Conservation (phyloP, 2,797 vertebrate genomes). For the Telmatherina bonti region DNA sequence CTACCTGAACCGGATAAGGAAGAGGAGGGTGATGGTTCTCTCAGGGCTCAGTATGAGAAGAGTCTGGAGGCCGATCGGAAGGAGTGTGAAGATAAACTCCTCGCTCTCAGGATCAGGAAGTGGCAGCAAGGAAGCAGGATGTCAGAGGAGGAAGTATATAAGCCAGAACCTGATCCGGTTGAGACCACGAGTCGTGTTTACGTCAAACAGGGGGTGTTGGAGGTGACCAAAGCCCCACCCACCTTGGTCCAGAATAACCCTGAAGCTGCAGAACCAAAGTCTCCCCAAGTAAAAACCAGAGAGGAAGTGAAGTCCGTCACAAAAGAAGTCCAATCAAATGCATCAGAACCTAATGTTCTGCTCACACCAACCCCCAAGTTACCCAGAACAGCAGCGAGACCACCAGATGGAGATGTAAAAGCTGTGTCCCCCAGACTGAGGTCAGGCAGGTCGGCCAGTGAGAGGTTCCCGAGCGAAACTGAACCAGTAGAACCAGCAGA, state of each 20-base stretch:
- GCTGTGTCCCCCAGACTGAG: not conserved
- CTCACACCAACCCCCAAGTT: not conserved
- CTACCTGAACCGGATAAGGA: slow-evolving; percentile 34
- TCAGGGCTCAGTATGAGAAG: slow-evolving; percentile 74
- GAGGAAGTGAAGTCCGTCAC: not conserved
- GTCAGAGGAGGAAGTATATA: slow-evolving; percentile 61
- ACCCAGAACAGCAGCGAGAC: not conserved
- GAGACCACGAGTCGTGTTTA: slow-evolving; percentile 33
- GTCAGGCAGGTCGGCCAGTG: slow-evolving; percentile 37
- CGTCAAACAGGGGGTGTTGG: slow-evolving; percentile 31
- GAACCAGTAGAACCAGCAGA: slow-evolving; percentile 23
- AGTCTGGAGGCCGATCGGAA: slow-evolving; percentile 70
- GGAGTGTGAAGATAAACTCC: slow-evolving; percentile 77
- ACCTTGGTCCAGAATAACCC: slow-evolving; percentile 47
- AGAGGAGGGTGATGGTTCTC: slow-evolving; percentile 37
- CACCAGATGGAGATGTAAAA: not conserved
- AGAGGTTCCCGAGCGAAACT: slow-evolving; percentile 51
- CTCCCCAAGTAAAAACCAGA: slow-evolving; percentile 22
- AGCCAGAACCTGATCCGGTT: slow-evolving; percentile 52
- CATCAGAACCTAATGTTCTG: not conserved
- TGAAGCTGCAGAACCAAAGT: slow-evolving; percentile 25
- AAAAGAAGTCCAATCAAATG: not conserved
- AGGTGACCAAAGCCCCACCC: slow-evolving; percentile 25
- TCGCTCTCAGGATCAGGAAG: slow-evolving; percentile 71
- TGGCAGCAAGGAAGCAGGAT: slow-evolving; percentile 75